Conservation (phyloP, 1,140 invertebrate species). For the Parasteatoda tepidariorum region DNA sequence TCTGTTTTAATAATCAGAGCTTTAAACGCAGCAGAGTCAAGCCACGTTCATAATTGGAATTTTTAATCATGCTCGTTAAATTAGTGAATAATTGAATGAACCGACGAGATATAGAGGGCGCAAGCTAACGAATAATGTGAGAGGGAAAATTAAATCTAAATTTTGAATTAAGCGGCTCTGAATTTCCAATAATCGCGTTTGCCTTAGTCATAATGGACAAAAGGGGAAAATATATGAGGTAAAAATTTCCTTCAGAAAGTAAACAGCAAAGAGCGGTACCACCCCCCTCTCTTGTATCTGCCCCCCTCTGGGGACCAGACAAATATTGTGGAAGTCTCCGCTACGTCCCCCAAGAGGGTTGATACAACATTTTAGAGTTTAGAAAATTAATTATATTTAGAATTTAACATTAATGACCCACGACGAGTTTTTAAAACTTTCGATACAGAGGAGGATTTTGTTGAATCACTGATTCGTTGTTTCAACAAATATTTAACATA, state of each 20-base stretch:
- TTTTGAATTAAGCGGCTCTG: conserved; percentile 61
- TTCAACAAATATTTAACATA: too few species aligned
- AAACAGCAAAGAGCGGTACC: conserved; percentile 51
- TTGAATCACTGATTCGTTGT: too few species aligned
- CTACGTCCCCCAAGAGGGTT: too few species aligned
- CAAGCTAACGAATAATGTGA: conserved; percentile 58
- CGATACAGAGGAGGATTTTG: too few species aligned
- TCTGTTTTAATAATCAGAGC: conserved; percentile 61
- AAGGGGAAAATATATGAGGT: conserved; percentile 47
- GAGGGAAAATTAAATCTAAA: conserved; percentile 62
- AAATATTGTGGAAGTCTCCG: too few species aligned
- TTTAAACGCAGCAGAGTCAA: conserved; percentile 57
- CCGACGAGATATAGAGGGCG: conserved; percentile 51
- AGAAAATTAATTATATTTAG: too few species aligned
- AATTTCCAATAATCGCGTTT: conserved; percentile 61
- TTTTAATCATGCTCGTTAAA: conserved; percentile 62
- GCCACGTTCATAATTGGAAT: conserved; percentile 60
- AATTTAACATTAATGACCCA: too few species aligned
- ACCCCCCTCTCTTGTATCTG: conserved; percentile 5
- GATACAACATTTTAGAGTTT: too few species aligned
- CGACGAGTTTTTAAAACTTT: too few species aligned
- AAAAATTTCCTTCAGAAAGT: conserved; percentile 40
- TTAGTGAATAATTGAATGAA: conserved; percentile 61
- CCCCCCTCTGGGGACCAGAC: too few species aligned
- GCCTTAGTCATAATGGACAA: conserved; percentile 58